Base-by-base conservation (phyloP, 2,797 vertebrate species). In the Alca torda region DNA sequence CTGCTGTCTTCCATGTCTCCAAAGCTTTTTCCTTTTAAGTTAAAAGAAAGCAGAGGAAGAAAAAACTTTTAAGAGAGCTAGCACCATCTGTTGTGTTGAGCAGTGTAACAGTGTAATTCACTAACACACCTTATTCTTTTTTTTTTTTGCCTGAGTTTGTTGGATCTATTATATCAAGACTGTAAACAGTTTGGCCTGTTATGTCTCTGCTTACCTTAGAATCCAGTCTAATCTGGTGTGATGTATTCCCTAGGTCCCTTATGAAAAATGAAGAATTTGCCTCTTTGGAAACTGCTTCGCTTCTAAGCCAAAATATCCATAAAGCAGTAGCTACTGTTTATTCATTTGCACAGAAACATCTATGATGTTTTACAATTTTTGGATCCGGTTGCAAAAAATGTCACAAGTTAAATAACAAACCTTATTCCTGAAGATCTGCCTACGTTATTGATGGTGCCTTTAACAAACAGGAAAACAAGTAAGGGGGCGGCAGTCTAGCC, bases 281-380 rank as follows among this genome's bases (percentile, higher is more conserved):
- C 59, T 93, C 41, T 68, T 84, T 51, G 65, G 45, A 74, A 87
- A 50, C 16, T 57, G 45, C 33, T 91, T 64, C 20, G 9, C 10
- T 57, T 13, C 46, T 45, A 68, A 83, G 94, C 94, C 92, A 96
- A 85, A 67, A 90, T 35, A 69, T 89, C 78, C 76, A 56, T 81
- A 70, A 87, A 93, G 37, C 51, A 0, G 53, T 37, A 88, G 92
- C 92, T 96, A 84, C 89, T 59, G 57, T 90, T 94, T 60, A 51
- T 89, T 70, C 57, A 11, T 41, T 90, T 85, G 35, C 50, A 26
- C 25, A 24, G 70, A 86, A 91, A 30, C 9, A 31, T 17, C 28
- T 48, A 16, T 18, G 5, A 28, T 25, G 50, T 53, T 77, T 80
- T 77, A 39, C 39, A 39, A 6, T 48, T 65, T 68, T 60, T 95